Percentiles rank a stretch among this genome's conserved stretches.
Conservation (phyloP, 2,797 vertebrate genomes). For the Huso huso region DNA sequence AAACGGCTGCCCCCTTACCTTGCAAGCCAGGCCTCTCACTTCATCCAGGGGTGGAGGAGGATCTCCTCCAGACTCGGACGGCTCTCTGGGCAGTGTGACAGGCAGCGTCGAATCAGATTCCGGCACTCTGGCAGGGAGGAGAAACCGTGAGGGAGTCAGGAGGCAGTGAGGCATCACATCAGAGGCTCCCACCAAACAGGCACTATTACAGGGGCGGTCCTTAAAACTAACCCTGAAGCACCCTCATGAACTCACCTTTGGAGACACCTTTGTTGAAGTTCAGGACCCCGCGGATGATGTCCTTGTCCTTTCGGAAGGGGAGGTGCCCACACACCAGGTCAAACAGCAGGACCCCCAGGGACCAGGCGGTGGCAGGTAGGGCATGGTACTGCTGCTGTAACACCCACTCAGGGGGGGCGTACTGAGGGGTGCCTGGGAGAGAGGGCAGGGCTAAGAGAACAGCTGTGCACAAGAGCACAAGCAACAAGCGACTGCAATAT, state of each 20-base stretch:
- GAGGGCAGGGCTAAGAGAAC: background rate
- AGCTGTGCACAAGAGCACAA: too few species aligned
- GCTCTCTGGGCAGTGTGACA: conserved; percentile 33
- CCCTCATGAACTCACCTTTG: conserved; percentile 34
- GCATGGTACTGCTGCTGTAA: conserved; percentile 37
- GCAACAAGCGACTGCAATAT: too few species aligned
- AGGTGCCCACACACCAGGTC: conserved; percentile 51
- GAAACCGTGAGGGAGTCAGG: background rate
- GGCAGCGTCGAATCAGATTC: conserved; percentile 47
- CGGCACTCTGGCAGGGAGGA: conserved; percentile 33
- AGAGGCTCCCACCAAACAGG: too few species aligned
- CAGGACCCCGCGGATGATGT: conserved; percentile 40
- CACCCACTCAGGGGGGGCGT: conserved; percentile 45
- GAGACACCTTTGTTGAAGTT: conserved; percentile 38
- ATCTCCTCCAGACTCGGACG: conserved; percentile 46
- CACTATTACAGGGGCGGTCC: too few species aligned
- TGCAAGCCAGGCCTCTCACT: background rate
- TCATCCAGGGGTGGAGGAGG: conserved; percentile 40
- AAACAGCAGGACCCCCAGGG: conserved; percentile 43
- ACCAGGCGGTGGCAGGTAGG: conserved; percentile 46
- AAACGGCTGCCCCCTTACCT: too few species aligned
- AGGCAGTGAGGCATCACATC: background rate
- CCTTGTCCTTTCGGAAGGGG: conserved; percentile 41
- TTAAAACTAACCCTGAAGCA: background rate
- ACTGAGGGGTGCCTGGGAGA: conserved; percentile 36